Percentiles rank a stretch among this genome's conserved stretches.
phyloP scores from a whole-genome alignment of 2,888 invertebrate genomes.

The Diaphora mendica region DNA sequence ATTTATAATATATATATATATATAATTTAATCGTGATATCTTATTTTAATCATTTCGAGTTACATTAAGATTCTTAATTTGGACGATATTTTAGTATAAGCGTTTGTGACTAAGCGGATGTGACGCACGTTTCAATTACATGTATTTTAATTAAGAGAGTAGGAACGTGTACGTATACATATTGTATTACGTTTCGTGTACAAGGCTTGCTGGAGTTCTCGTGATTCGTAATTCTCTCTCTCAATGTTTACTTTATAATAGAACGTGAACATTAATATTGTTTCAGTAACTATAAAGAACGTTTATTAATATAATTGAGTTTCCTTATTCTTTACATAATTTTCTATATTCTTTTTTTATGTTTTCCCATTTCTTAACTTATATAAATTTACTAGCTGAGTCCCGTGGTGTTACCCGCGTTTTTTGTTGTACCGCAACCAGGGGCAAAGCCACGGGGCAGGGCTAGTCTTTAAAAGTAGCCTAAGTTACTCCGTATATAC shows the following conservation, averaged over 20 bases:
- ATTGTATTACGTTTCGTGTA: slow-evolving; percentile 12
- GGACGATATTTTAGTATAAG: slow-evolving; percentile 13
- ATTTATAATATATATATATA: neutral
- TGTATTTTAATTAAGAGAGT: slow-evolving; percentile 51
- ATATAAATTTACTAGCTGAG: too few species aligned
- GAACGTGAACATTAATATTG: slow-evolving; percentile 6
- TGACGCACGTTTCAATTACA: slow-evolving; percentile 47
- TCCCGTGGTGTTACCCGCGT: too few species aligned
- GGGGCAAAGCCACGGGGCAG: too few species aligned
- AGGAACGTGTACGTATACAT: slow-evolving; percentile 30
- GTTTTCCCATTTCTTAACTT: neutral
- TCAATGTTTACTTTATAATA: slow-evolving; percentile 11
- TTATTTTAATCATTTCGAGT: slow-evolving; percentile 8
- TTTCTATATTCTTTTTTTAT: neutral
- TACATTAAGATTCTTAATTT: slow-evolving; percentile 3
- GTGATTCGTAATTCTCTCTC: slow-evolving; percentile 9
- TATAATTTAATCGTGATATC: neutral
- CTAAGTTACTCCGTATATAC: too few species aligned
- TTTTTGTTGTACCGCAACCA: too few species aligned
- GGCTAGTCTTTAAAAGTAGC: too few species aligned
- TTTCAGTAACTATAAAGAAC: neutral
- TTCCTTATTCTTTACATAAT: neutral
- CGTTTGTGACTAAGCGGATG: slow-evolving; percentile 18
- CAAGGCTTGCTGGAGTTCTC: slow-evolving; percentile 11
- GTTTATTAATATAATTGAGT: slow-evolving; percentile 3